A percentile compares a stretch with the other conserved stretches of the same genome.
These are phyloP conservation scores for Apaloderma vittatum DNA, from an alignment of 2,113 vertebrate genomes.

Conservation along the genomic window DNA sequence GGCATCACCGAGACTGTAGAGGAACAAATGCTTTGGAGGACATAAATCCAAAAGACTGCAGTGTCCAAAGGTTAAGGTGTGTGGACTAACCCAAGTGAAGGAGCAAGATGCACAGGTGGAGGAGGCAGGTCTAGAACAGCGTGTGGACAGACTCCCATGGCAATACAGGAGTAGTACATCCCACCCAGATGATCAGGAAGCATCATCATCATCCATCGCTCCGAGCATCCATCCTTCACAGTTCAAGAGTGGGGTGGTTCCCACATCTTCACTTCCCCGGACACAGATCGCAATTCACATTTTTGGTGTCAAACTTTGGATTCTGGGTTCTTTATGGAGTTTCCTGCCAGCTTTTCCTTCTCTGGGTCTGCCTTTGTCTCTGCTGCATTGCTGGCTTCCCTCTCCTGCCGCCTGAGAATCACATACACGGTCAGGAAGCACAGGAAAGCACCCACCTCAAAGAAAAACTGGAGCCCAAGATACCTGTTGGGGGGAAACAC, in stretches of 20 bases:
- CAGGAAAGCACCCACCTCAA: slow-evolving; percentile 75
- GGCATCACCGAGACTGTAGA: not conserved
- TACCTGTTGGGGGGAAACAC: slow-evolving; percentile 73
- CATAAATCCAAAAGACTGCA: not conserved
- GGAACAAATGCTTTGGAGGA: not conserved
- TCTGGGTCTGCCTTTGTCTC: not conserved
- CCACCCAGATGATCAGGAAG: not conserved
- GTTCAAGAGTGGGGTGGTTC: not conserved
- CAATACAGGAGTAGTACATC: not conserved
- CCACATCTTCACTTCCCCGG: fast-evolving
- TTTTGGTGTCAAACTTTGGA: not conserved
- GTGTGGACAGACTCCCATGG: fast-evolving
- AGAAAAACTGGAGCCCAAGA: slow-evolving; percentile 85
- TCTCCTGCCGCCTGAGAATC: slow-evolving; percentile 73
- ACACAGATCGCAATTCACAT: fast-evolving
- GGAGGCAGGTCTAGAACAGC: not conserved
- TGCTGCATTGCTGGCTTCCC: not conserved
- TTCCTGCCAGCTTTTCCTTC: slow-evolving; percentile 39
- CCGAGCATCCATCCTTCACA: not conserved
- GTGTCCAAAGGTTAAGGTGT: not conserved
- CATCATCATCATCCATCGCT: fast-evolving
- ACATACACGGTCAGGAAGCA: slow-evolving; percentile 76
- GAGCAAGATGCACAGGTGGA: not conserved
- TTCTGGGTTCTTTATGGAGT: not conserved
- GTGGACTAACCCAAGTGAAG: not conserved